Evolutionary conservation across 2,113 vertebrate genomes (phyloP), one percentile per base, ranked within the genome.

Genomic region (Columbina picui): DNA sequence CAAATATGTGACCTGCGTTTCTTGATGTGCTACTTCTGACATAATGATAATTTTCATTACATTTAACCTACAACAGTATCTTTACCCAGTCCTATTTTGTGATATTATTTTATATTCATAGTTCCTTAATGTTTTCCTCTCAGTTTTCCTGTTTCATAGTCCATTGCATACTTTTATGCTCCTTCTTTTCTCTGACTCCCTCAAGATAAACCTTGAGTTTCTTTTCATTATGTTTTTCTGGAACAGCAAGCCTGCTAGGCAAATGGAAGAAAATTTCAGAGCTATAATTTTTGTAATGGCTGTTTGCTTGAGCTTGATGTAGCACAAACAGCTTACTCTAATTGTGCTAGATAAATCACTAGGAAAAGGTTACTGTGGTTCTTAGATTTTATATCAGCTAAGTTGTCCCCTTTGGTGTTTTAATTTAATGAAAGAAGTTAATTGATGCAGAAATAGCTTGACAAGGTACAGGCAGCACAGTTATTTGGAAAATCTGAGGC

Each of bases 351-450:
- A 93, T 92, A 90, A 85, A 84, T 91, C 63, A 90, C 32, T 57
- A 34, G 47, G 12, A 86, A 97, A 92, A 92, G 22, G 21, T 70
- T 73, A 60, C 52, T 78, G 60, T 57, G 14, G 7, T 87, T 93
- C 34, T 78, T 71, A 65, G 77, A 53, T 87, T 92, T 94, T 93
- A 39, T 56, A 63, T 82, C 55, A 74, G 63, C 52, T 84, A 90
- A 90, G 52, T 86, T 87, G 77, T 90, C 89, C 65, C 63, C 76
- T 83, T 93, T 63, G 59, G 94, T 84, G 41, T 67, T 96, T 96
- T 89, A 95, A 92, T 95, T 94, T 95, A 96, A 91, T 89, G 61
- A 73, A 96, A 59, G 12, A 56, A 59, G 41, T 94, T 94, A 97
- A 91, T 96, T 97, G 75, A 88, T 93, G 69, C 70, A 82, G 75